Evolutionary conservation across 2,113 vertebrate species (phyloP), one percentile per base, ranked within the genome.

Genomic region (Brevimyrus niger): DNA sequence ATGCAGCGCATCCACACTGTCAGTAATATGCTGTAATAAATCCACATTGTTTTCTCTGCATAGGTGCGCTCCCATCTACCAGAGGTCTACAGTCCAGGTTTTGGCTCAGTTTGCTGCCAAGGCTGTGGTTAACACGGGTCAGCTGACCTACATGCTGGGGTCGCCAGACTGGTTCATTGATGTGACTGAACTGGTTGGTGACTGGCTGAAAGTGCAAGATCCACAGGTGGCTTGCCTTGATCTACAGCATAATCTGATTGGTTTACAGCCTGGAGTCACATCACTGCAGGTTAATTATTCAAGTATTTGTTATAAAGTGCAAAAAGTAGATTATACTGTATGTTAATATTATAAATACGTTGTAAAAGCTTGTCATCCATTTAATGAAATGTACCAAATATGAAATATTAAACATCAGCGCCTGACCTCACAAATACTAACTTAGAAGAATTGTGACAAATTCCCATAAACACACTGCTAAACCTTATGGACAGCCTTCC

Each of bases 121-220:
- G 13, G 46, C 90, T 6, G 53, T 48, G 47, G 50, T 76, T 4
- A 51, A 92, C 82, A 92, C 92, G 53, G 90, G 91, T 44, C 89
- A 92, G 88, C 92, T 91, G 35, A 92, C 89, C 2, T 93, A 94
- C 82, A 94, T 95, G 83, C 92, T 96, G n/a, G 93, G 92, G 42
- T 95, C 94, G 0, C 90, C 93, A 7, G 95, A 96, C 69, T 96
- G 94, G 95, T 94, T 95, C 3, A 92, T 96, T 50, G 95, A 96
- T 65, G 94, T 96, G 51, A 95, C 95, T 3, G 94, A 95, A 35
- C 91, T 96, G 50, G 93, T 95, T 50, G 84, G 27, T 27, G 89
- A 94, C 44, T 94, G 91, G 93, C 90, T 96, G 76, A 93, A 92
- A 90, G 92, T 95, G 44, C 92, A 93, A 21, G 92, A 96, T 89